A percentile compares a stretch with the other conserved stretches of the same genome.
Conservation (phyloP, 2,113 vertebrate species). For the Xenopus borealis region DNA sequence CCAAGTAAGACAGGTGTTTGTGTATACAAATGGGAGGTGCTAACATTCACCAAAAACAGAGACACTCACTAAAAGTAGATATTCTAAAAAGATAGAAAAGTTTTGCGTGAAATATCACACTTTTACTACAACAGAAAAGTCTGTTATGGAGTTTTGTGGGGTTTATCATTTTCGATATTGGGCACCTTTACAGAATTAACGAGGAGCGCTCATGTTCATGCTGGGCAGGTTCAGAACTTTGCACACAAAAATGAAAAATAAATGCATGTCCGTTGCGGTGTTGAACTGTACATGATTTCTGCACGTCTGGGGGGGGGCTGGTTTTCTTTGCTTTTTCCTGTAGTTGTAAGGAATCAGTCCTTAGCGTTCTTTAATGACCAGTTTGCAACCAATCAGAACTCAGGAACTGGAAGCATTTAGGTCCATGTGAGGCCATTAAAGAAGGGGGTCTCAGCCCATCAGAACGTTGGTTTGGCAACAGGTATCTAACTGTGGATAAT, state of each 20-base stretch:
- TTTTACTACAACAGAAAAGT: slow-evolving; percentile 8
- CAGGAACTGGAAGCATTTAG: slow-evolving; percentile 43
- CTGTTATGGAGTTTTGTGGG: not conserved
- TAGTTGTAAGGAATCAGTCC: slow-evolving; percentile 41
- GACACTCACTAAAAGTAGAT: not conserved
- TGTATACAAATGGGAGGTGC: not conserved
- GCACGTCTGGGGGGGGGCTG: slow-evolving; percentile 23
- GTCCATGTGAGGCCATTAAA: slow-evolving; percentile 46
- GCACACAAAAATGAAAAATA: slow-evolving; percentile 21
- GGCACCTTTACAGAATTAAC: slow-evolving; percentile 3
- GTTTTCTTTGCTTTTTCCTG: slow-evolving; percentile 31
- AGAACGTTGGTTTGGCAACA: slow-evolving; percentile 45
- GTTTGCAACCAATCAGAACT: slow-evolving; percentile 46
- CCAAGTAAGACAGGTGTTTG: not conserved
- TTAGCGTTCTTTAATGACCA: slow-evolving; percentile 45
- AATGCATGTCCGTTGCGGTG: slow-evolving; percentile 27
- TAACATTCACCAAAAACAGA: slow-evolving; percentile 10
- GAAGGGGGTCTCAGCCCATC: slow-evolving; percentile 39
- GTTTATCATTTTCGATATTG: not conserved
- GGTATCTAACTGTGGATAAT: slow-evolving; percentile 44
- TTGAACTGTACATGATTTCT: slow-evolving; percentile 33
- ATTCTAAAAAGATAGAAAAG: not conserved
- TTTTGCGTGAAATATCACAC: not conserved
- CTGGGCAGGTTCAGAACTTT: slow-evolving; percentile 2
- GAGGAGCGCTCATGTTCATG: slow-evolving; percentile 1